A percentile compares a stretch with the other conserved stretches of the same genome.
These are phyloP conservation scores for Ceuthmochares aereus DNA, from an alignment of 2,113 vertebrate species.

Conservation along the genomic window DNA sequence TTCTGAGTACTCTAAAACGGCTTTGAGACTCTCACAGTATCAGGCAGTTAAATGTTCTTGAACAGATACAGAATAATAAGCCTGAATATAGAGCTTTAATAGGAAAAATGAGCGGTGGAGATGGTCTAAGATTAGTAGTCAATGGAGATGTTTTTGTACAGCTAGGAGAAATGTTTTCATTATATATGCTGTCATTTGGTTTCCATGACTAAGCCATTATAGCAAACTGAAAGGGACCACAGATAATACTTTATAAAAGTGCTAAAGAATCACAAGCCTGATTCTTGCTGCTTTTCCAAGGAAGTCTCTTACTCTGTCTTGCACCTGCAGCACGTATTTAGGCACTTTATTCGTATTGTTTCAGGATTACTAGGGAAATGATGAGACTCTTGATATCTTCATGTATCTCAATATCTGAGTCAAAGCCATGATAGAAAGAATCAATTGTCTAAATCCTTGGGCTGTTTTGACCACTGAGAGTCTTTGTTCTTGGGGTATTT, in stretches of 20 bases:
- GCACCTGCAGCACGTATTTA: background rate
- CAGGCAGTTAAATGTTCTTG: background rate
- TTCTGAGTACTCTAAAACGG: background rate
- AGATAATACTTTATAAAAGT: background rate
- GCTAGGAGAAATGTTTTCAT: background rate
- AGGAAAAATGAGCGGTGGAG: background rate
- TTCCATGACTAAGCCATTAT: background rate
- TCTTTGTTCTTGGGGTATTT: background rate
- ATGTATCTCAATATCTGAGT: background rate
- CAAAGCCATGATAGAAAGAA: background rate
- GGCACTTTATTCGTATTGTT: background rate
- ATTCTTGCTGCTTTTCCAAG: background rate
- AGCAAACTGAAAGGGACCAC: background rate
- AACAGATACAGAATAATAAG: background rate
- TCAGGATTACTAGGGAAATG: background rate
- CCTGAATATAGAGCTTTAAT: background rate
- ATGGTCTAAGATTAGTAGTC: slow-evolving; percentile 6
- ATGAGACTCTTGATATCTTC: background rate
- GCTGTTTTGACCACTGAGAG: background rate
- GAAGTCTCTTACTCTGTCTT: background rate
- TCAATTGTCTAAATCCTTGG: background rate
- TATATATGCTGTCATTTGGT: background rate
- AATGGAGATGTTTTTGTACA: background rate
- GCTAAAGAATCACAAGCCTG: background rate
- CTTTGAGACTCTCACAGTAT: background rate